A percentile compares a stretch with the other conserved stretches of the same genome.
These are phyloP conservation scores for Arctia plantaginis DNA, from an alignment of 2,888 invertebrate genomes.

Conservation along the genomic window DNA sequence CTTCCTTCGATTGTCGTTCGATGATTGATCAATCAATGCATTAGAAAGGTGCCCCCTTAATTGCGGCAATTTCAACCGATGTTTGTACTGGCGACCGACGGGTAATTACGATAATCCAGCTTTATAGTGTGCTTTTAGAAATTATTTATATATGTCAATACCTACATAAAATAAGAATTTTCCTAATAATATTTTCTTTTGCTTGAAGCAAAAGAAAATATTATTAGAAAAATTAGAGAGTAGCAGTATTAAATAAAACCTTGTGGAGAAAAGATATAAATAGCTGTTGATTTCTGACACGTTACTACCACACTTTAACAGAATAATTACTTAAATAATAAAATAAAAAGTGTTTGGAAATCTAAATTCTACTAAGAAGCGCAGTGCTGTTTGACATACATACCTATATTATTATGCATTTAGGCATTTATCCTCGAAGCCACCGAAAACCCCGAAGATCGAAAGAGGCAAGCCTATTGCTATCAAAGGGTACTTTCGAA, in stretches of 20 bases:
- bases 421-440: too few species aligned
- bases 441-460: background rate
- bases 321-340: too few species aligned
- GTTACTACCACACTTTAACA: too few species aligned
- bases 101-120: slow-evolving; percentile 58
- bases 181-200: background rate
- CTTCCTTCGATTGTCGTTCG: slow-evolving; percentile 78
- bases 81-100: slow-evolving; percentile 76
- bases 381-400: too few species aligned
- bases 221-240: too few species aligned
- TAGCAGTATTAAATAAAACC: too few species aligned
- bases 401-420: too few species aligned
- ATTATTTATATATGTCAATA: slow-evolving; percentile 8
- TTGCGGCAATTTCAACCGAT: slow-evolving; percentile 77
- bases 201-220: too few species aligned
- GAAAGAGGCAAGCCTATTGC: background rate
- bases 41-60: slow-evolving; percentile 82
- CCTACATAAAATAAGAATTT: background rate
- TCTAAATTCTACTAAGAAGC: too few species aligned
- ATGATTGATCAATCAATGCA: slow-evolving; percentile 85
- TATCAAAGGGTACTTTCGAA: background rate
- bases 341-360: too few species aligned
- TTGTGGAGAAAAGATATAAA: too few species aligned
- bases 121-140: slow-evolving; percentile 40
- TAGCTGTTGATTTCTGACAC: too few species aligned